These are phyloP conservation scores for Dendrocincla fuliginosa DNA, from an alignment of 2,797 vertebrate genomes.

Conservation along the genomic window DNA sequence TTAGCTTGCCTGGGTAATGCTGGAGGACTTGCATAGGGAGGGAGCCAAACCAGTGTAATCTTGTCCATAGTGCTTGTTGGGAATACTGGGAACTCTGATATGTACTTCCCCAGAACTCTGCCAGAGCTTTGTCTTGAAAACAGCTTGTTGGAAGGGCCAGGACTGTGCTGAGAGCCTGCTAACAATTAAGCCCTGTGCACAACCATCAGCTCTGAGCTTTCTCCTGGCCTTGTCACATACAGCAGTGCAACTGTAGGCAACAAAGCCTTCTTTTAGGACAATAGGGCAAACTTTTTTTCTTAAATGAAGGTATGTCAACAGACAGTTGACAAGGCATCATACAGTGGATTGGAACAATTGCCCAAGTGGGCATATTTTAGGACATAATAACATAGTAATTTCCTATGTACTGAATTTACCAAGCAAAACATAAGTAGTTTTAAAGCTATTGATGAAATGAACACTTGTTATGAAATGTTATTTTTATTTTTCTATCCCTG, in stretches of 20 bases:
- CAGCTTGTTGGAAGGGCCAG: not conserved
- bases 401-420: not conserved
- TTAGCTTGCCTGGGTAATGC: not conserved
- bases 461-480: not conserved
- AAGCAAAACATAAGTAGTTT: not conserved
- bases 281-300: not conserved
- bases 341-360: not conserved
- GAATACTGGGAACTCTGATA: not conserved
- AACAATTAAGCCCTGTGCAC: not conserved
- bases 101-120: rapidly evolving
- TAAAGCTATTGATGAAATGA: not conserved
- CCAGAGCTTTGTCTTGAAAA: not conserved
- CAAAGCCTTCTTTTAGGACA: not conserved
- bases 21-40: not conserved
- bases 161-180: not conserved
- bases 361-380: not conserved
- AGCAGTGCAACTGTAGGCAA: not conserved
- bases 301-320: not conserved
- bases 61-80: not conserved
- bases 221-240: not conserved
- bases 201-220: not conserved
- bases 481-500: not conserved
- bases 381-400: not conserved
- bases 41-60: not conserved
- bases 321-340: not conserved